Base-by-base conservation (phyloP, 2,888 invertebrate species). In the Eilema depressum region DNA sequence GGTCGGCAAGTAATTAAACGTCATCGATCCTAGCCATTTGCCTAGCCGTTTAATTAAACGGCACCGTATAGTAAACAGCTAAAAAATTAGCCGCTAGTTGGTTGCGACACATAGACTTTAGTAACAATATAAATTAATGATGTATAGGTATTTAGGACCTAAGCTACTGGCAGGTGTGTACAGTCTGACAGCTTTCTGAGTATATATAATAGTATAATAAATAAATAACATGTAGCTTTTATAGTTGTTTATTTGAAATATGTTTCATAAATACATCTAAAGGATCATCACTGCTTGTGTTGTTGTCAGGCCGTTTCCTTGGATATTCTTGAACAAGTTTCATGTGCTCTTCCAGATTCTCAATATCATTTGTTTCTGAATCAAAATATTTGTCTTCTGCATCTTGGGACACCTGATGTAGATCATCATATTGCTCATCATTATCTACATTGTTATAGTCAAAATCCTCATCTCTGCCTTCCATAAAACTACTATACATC, bases 331-430 rank as follows among this genome's bases (percentile, higher is more conserved):
- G 84, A 28, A 92, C 86, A 70, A 94, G 89, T 78, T 91, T 84
- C 92, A 93, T 92, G 71, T 95, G 93, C 71, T 91, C 90, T 73
- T 92, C 92, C 57, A 89, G 83, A 78, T 91, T 93, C 68, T 89
- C 95, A 60, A 94, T 94, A 77, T 97, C 96, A 77, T 97, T 97
- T 33, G 96, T 96, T 89, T 98, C 98, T 5, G 97, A 97, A 89
- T 98, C 98, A 94, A 99, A 99, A 90, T 99, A 99, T 86, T 97
- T 97, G 82, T 99, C 99, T 91, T 99, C 98, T 79, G 97, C 97
- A 92, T 99, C 99, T 83, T 97, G 97, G 60, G 92, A 90, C 23
- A 92, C 88, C 84, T 96, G 96, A 73, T 97, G 91, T 68, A 97
- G 96, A 72, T 97, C 97, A 75, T 99, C 99, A 91, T 97, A 98